Evolutionary conservation across 2,797 vertebrate species (phyloP), one percentile per base, ranked within the genome.

Genomic region (Dallia pectoralis): DNA sequence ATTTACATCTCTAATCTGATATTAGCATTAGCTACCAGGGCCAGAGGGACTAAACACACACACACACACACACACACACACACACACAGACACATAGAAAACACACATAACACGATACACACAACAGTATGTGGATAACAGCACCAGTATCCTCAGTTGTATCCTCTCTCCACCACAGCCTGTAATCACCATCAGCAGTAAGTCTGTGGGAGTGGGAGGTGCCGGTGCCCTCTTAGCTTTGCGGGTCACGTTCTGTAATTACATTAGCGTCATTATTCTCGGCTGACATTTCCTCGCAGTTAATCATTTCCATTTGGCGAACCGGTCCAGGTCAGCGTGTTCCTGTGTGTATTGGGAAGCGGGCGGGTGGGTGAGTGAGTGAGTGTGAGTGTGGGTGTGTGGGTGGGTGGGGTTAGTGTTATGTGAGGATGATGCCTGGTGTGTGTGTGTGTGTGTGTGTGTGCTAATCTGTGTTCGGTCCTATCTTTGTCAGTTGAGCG

Each of bases 1-100:
- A 91, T 91, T 92, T 92, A 90, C 89, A 92, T 91, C 79, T 79
- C 83, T 93, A 93, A 93, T 93, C 88, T 91, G 91, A 92, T 93
- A 92, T 92, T 91, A 93, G 88, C 87, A 87, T 76, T 85, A 86
- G 87, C 89, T 88, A 89, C 85, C 82, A 78, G 79, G 82, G 79
- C 83, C 79, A 79, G 84, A n/a, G 74, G 68, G 79, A 30, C 12
- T 8, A 19, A 2, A 25, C 44, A 51, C 5, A 73, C 25, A 51
- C 36, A 56, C 19, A 16, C 11, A 25, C 18, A 51, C n/a, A 16
- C 11, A 25, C 18, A 51, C n/a, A 25, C 44, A 51, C 5, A 73
- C 25, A 51, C 36, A 56, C 19, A 16, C 11, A 25, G n/a, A n/a
- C n/a, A n/a, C n/a, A n/a, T n/a, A n/a, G n/a, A n/a, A n/a, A n/a